phyloP scores from a whole-genome alignment of 2,888 invertebrate genomes.

The Trissoscelio sp. region DNA sequence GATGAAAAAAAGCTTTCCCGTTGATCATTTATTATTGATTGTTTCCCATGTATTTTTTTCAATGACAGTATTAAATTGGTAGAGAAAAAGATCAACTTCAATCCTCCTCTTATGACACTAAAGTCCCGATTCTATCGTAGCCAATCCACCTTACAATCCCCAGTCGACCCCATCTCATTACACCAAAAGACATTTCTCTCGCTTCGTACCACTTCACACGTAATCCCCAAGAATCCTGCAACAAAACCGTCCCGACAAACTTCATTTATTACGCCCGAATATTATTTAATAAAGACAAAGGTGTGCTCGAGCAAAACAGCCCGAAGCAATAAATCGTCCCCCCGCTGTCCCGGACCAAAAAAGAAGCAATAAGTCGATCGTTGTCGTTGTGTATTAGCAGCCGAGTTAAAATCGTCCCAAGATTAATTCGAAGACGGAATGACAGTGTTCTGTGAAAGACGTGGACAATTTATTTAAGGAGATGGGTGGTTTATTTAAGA shows the following conservation, averaged over 20 bases:
- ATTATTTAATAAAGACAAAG: constrained; percentile 67
- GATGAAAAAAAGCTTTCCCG: too few relatives aligned
- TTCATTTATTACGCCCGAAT: constrained; percentile 61
- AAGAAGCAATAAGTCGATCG: constrained; percentile 54
- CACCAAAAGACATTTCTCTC: constrained; percentile 31
- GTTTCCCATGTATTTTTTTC: too few relatives aligned
- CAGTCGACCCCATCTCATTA: constrained; percentile 23
- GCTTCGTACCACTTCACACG: constrained; percentile 31
- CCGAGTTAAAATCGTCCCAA: constrained; percentile 42
- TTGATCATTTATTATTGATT: too few relatives aligned
- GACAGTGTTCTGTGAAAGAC: constrained; percentile 6
- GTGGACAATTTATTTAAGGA: not conserved
- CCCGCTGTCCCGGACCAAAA: not conserved
- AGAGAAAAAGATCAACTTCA: not conserved
- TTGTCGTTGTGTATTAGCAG: constrained; percentile 53
- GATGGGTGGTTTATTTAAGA: too few relatives aligned
- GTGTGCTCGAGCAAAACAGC: constrained; percentile 51
- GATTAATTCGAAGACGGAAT: constrained; percentile 54
- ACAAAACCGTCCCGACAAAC: constrained; percentile 40
- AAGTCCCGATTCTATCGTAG: constrained; percentile 11
- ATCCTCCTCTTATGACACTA: not conserved
- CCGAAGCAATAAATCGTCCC: constrained; percentile 43
- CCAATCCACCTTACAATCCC: constrained; percentile 24
- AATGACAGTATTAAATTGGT: too few relatives aligned
- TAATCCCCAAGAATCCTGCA: constrained; percentile 25